Evolutionary conservation across 2,113 vertebrate genomes (phyloP), one percentile per base, ranked within the genome.

Genomic region (Thunnus maccoyii): DNA sequence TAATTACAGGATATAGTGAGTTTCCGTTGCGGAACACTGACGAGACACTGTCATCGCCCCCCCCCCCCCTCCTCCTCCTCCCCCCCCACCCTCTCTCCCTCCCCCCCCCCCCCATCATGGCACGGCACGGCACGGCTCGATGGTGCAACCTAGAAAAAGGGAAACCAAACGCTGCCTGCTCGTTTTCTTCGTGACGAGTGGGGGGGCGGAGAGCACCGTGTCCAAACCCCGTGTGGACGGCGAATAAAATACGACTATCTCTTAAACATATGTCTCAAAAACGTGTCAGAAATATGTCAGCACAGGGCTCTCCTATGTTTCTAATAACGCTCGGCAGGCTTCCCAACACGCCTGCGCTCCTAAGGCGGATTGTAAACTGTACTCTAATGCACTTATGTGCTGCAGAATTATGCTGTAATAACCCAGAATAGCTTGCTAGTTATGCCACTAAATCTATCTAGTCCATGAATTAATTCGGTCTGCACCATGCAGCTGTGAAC

Each of bases 1-100:
- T 47, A 61, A 73, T 76, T 78, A 80, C 56, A 80, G 20, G 75
- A 68, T 60, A 90, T 73, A 79, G 72, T 44, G 74, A 4, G 70
- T 77, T 90, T 87, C 82, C 66, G 88, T 76, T 86, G 86, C 86
- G 89, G 83, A 86, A 83, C 60, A 79, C 36, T 52, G 83, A 80
- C 77, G 62, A 82, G 58, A 78, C 50, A 57, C 32, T 61, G 70
- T 41, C 55, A 16, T 36, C 25, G 5, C 36, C 8, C 36, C 36
- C 36, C 36, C 36, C 36, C 36, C 6, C 36, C 36, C 7, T 9
- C 36, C 8, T 6, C 5, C 32, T 36, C 32, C 5, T 1, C 5
- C 32, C 5, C 32, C 2, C 27, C 4, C 27, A 30, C 27, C 4
- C 27, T 30, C 27, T 30, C 4, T 9, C 9, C 8, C 50, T 44